phyloP scores from a whole-genome alignment of 2,888 invertebrate genomes.

The Oligia strigilis region DNA sequence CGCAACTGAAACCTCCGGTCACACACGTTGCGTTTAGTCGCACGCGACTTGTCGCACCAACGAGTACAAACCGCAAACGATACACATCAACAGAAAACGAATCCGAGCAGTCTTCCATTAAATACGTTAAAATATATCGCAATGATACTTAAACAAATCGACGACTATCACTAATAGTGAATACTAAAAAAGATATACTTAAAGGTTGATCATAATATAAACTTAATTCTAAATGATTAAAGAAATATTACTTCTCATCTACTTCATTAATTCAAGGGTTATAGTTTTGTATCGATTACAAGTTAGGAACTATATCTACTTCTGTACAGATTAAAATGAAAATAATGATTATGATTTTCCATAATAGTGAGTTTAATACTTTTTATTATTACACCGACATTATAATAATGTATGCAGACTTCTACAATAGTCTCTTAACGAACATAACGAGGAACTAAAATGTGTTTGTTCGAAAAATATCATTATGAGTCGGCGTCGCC shows the following conservation, averaged over 20 bases:
- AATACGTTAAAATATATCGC: conserved; percentile 80
- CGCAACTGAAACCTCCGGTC: neutral
- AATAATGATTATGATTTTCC: conserved; percentile 80
- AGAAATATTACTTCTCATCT: conserved; percentile 81
- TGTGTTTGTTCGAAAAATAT: conserved; percentile 67
- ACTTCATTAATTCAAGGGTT: conserved; percentile 85
- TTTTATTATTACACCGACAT: conserved; percentile 69
- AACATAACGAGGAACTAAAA: conserved; percentile 63
- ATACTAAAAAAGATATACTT: conserved; percentile 78
- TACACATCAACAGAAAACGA: conserved; percentile 78
- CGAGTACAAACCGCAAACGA: conserved; percentile 48
- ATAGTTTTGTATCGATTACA: conserved; percentile 89
- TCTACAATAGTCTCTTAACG: conserved; percentile 52
- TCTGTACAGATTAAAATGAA: conserved; percentile 87
- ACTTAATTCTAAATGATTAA: conserved; percentile 78
- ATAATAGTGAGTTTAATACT: conserved; percentile 76
- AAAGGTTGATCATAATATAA: conserved; percentile 82
- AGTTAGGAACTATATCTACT: conserved; percentile 88
- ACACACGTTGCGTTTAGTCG: conserved; percentile 17
- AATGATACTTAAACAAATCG: conserved; percentile 78
- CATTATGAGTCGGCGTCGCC: conserved; percentile 66
- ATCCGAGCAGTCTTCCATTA: conserved; percentile 88
- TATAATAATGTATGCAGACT: conserved; percentile 62
- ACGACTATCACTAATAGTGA: conserved; percentile 78
- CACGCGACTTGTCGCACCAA: conserved; percentile 35